Percentiles rank a stretch among this genome's conserved stretches.
Conservation (phyloP, 1,140 invertebrate species). For the Harpegnathos saltator region DNA sequence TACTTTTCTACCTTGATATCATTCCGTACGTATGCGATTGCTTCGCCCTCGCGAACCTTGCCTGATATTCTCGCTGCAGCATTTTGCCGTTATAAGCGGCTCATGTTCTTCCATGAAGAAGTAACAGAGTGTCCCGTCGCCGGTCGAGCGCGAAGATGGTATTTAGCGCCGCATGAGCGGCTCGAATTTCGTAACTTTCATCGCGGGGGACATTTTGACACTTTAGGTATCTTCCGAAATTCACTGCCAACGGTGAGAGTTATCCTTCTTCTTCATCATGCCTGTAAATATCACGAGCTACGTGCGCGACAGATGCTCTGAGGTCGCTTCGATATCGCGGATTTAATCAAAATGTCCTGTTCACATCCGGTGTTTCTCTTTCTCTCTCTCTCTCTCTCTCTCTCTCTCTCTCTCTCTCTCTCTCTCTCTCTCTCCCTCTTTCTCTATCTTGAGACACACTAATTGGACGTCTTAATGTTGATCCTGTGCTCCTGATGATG, state of each 20-base stretch:
- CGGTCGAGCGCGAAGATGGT: not conserved
- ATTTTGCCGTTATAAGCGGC: not conserved
- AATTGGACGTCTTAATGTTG: constrained; percentile 6
- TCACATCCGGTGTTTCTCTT: not conserved
- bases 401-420: not conserved
- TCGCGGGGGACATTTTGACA: not conserved
- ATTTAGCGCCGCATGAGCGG: not conserved
- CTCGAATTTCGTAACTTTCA: not conserved
- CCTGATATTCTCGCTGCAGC: constrained; percentile 24
- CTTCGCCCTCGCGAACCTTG: constrained; percentile 3
- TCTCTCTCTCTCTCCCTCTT: not conserved
- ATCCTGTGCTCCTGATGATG: constrained; percentile 5
- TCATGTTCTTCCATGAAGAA: constrained; percentile 55
- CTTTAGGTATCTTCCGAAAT: constrained; percentile 58
- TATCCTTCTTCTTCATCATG: constrained; percentile 14
- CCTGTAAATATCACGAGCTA: constrained; percentile 1
- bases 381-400: not conserved
- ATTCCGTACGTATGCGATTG: constrained; percentile 6
- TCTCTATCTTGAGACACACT: not conserved
- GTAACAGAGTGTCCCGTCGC: constrained; percentile 26
- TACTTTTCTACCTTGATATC: constrained; percentile 33
- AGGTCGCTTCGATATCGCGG: constrained; percentile 7
- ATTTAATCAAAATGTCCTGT: constrained; percentile 3
- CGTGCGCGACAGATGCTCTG: constrained; percentile 10
- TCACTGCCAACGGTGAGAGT: constrained; percentile 68